These are phyloP conservation scores for Hexactinellida sp. DNA, from an alignment of 37 sponge, comb jelly and placozoan genomes.

Conservation along the genomic window DNA sequence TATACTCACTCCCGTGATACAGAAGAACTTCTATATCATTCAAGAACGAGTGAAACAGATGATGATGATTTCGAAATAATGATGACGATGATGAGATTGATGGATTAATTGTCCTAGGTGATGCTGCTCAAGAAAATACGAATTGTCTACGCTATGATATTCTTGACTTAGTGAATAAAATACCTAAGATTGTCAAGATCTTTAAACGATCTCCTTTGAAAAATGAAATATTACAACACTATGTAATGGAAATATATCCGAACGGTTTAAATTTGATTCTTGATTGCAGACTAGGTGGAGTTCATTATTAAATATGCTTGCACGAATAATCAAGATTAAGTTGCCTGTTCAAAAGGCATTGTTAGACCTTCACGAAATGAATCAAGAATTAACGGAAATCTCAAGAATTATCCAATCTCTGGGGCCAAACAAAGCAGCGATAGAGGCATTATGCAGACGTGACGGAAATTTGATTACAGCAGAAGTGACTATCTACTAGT, in stretches of 20 bases:
- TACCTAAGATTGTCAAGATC: conserved; percentile 8
- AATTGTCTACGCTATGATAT: conserved; percentile 15
- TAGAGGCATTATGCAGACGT: background rate
- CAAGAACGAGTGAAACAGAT: conserved; percentile 2
- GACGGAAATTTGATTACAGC: background rate
- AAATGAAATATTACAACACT: background rate
- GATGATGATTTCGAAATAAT: background rate
- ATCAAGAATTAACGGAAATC: background rate
- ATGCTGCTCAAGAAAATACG: conserved; percentile 7
- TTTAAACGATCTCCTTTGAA: conserved; percentile 12
- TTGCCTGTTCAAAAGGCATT: conserved; percentile 3
- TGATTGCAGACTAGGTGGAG: background rate
- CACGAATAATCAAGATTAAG: conserved; percentile 9
- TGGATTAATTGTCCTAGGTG: conserved; percentile 8
- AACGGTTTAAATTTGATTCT: conserved; percentile 5
- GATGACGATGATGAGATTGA: conserved; percentile 9
- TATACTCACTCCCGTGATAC: background rate
- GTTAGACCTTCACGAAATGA: background rate
- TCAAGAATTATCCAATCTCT: background rate
- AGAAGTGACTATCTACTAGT: background rate
- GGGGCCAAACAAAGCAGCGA: background rate
- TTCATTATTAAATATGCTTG: conserved; percentile 5
- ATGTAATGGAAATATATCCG: conserved; percentile 1
- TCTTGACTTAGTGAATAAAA: conserved; percentile 8
- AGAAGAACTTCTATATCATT: background rate